Evolutionary conservation across 2,113 vertebrate species (phyloP).

Genomic region (Rhinolophus sinicus): DNA sequence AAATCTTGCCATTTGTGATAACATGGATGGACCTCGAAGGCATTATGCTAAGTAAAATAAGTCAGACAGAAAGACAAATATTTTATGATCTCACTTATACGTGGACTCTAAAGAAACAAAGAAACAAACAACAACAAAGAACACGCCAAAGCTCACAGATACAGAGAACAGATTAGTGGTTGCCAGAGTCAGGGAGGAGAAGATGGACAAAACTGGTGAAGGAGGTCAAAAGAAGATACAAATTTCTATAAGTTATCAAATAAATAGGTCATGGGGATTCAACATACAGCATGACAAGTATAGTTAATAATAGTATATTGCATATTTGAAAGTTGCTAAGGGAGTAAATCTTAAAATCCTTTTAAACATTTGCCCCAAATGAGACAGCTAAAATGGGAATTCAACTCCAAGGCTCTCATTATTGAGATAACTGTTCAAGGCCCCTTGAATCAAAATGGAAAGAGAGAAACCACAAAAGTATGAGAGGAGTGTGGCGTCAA

Average conservation of each 20-base stretch:
- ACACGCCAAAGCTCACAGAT: neutral
- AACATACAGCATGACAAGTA: neutral
- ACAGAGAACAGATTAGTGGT: neutral
- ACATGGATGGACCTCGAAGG: neutral
- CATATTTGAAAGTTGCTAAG: neutral
- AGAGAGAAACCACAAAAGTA: neutral
- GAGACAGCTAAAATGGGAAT: neutral
- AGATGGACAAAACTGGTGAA: neutral
- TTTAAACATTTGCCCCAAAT: neutral
- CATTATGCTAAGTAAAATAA: neutral
- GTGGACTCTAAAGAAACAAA: neutral
- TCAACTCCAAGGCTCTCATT: neutral
- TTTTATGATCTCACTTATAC: neutral
- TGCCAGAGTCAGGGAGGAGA: neutral
- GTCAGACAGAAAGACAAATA: neutral
- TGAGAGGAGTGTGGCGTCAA: neutral
- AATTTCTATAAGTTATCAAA: neutral
- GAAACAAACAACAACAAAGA: too few relatives aligned
- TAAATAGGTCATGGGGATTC: neutral
- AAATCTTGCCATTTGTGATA: neutral
- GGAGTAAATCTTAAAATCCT: neutral
- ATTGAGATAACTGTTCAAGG: neutral
- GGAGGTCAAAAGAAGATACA: neutral
- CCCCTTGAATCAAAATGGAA: neutral
- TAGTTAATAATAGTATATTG: neutral